Percentiles rank a stretch among this genome's conserved stretches.
Evolutionary conservation across 1,140 invertebrate genomes (phyloP).

Genomic region (Drosophila ogumai): DNA sequence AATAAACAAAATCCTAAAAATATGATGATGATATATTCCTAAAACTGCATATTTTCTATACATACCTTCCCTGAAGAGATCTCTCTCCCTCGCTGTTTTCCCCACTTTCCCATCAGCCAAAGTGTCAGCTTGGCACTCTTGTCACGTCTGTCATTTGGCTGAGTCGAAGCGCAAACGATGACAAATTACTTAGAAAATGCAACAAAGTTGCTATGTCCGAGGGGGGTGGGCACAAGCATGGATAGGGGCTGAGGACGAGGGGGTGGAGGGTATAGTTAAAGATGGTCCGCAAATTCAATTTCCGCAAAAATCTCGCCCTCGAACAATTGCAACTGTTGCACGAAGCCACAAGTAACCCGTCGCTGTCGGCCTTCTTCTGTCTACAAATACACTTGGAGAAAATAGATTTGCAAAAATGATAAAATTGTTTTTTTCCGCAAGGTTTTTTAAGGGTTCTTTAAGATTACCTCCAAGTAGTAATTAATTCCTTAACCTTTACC

Average conservation of each 20-base stretch:
- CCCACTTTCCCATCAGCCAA: background rate
- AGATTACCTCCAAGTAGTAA: too few species aligned
- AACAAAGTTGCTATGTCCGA: constrained; percentile 67
- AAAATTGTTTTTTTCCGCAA: too few species aligned
- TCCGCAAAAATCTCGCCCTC: constrained; percentile 59
- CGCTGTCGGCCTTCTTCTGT: background rate
- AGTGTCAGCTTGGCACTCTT: constrained; percentile 29
- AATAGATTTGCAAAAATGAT: too few species aligned
- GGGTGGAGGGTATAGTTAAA: constrained; percentile 13
- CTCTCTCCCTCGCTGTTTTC: background rate
- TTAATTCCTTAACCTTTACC: background rate
- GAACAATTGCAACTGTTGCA: constrained; percentile 51
- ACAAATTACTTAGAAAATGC: constrained; percentile 80
- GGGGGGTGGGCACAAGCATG: constrained; percentile 15
- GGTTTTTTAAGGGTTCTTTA: too few species aligned
- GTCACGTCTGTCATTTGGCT: constrained; percentile 53
- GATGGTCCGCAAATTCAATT: constrained; percentile 70
- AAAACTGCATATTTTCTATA: background rate
- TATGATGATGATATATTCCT: constrained; percentile 3
- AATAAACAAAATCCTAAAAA: constrained; percentile 29
- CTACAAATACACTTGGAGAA: background rate
- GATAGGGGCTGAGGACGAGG: background rate
- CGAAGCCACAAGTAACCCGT: constrained; percentile 29
- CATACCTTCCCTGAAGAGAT: background rate
- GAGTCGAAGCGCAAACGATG: constrained; percentile 58